Percentiles rank a stretch among this genome's conserved stretches.
These are phyloP conservation scores for Pollimyrus isidori DNA, from an alignment of 2,113 vertebrate species.

Conservation along the genomic window DNA sequence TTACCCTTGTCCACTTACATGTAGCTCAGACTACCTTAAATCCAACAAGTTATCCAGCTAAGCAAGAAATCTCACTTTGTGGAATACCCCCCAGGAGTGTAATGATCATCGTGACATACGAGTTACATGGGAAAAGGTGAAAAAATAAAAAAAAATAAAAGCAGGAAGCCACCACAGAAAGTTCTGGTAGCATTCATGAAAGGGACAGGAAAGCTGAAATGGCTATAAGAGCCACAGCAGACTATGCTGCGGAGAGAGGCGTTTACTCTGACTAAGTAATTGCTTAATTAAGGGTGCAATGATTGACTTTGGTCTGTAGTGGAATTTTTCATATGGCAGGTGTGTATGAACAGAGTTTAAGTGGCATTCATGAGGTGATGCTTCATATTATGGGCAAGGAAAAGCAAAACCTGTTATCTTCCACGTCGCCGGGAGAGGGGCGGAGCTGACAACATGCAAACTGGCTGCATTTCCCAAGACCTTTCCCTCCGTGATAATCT, in stretches of 20 bases:
- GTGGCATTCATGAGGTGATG: background rate
- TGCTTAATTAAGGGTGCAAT: background rate
- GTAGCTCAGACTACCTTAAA: too few species aligned
- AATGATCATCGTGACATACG: background rate
- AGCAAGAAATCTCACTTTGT: too few species aligned
- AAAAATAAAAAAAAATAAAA: background rate
- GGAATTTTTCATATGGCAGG: background rate
- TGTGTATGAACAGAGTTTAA: background rate
- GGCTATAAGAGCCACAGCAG: background rate
- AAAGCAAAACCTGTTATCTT: background rate
- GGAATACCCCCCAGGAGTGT: background rate
- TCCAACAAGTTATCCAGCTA: too few species aligned
- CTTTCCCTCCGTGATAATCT: background rate
- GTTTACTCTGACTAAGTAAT: background rate
- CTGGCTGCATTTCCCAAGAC: background rate
- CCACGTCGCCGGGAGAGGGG: background rate
- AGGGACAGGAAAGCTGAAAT: conserved; percentile 11
- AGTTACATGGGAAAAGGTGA: background rate
- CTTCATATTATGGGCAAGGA: background rate
- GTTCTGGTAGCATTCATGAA: background rate
- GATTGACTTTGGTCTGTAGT: background rate
- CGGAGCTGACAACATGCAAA: background rate
- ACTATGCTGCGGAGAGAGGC: background rate
- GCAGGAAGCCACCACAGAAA: too few species aligned
- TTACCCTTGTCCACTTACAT: too few species aligned